A percentile compares a stretch with the other conserved stretches of the same genome.
Evolutionary conservation across 1,140 invertebrate genomes (phyloP).

Genomic region (Nymphalis io): DNA sequence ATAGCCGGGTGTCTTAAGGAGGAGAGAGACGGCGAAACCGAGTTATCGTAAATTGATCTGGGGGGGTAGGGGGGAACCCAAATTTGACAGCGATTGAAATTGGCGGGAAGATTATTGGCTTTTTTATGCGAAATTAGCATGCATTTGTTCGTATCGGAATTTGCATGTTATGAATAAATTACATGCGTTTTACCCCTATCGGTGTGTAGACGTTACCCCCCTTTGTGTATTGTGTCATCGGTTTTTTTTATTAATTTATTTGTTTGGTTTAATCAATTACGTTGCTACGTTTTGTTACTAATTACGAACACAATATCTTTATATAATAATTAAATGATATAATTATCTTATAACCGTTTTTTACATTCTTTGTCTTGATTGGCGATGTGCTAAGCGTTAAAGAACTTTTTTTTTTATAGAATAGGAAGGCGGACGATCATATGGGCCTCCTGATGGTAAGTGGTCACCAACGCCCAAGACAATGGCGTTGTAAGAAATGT

Average conservation of each 20-base stretch:
- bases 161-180: slow-evolving; percentile 42
- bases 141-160: slow-evolving; percentile 51
- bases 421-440: too few relatives aligned
- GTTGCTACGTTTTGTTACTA: too few relatives aligned
- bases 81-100: slow-evolving; percentile 80
- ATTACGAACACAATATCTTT: too few relatives aligned
- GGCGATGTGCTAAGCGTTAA: too few relatives aligned
- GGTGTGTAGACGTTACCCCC: slow-evolving; percentile 4
- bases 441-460: too few relatives aligned
- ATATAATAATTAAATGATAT: too few relatives aligned
- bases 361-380: too few relatives aligned
- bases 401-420: too few relatives aligned
- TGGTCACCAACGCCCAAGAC: too few relatives aligned
- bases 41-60: slow-evolving; percentile 78
- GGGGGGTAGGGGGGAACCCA: slow-evolving; percentile 60
- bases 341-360: too few relatives aligned
- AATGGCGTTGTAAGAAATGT: too few relatives aligned
- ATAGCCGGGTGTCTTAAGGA: slow-evolving; percentile 67
- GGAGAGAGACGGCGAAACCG: slow-evolving; percentile 67
- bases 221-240: background rate
- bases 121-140: slow-evolving; percentile 56
- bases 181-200: slow-evolving; percentile 14
- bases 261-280: background rate
- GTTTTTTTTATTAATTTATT: background rate
- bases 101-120: slow-evolving; percentile 76